phyloP scores from a whole-genome alignment of 2,797 vertebrate species.

The Sciurus vulgaris region DNA sequence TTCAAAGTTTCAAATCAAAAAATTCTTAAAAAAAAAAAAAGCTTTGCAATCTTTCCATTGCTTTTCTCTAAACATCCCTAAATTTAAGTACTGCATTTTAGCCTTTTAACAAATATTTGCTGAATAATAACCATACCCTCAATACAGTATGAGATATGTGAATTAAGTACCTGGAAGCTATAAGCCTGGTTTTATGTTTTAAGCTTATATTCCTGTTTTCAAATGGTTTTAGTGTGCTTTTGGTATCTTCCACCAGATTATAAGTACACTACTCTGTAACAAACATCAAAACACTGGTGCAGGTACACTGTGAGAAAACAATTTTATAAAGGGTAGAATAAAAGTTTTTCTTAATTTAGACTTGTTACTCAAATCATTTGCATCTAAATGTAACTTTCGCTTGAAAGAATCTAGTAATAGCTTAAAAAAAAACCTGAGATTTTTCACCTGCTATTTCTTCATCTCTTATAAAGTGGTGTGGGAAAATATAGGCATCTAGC shows the following conservation, averaged over 20 bases:
- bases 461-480: background rate
- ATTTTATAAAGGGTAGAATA: background rate
- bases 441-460: constrained; percentile 5
- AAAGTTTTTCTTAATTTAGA: constrained; percentile 12
- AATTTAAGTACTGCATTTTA: constrained; percentile 13
- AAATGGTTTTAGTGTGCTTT: background rate
- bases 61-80: background rate
- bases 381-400: constrained; percentile 18
- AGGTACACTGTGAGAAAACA: background rate
- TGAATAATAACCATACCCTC: background rate
- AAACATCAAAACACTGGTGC: background rate
- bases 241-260: constrained; percentile 12
- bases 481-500: background rate
- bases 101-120: constrained; percentile 53
- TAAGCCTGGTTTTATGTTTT: background rate
- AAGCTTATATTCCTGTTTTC: background rate
- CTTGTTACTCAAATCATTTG: background rate
- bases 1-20: background rate
- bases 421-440: background rate
- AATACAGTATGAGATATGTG: background rate
- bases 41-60: background rate
- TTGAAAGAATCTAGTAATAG: background rate
- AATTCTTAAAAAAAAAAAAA: background rate
- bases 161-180: constrained; percentile 21
- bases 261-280: background rate